Base-by-base conservation (phyloP, 2,797 vertebrate genomes). In the Sphaeramia orbicularis region DNA sequence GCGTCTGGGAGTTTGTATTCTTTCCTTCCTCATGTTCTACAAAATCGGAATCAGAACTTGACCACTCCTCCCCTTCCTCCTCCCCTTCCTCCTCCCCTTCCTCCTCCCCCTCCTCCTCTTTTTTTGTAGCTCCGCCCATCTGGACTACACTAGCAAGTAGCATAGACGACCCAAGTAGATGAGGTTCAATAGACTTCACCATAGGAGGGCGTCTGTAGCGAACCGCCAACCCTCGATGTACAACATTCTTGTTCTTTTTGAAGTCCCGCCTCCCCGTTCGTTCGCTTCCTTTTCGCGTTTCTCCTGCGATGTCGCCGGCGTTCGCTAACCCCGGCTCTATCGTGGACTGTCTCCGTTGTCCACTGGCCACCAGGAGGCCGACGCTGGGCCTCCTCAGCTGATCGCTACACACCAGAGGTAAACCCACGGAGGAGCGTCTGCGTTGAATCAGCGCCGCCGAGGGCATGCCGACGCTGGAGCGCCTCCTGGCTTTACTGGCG, bases 401-500 rank as follows among this genome's bases (percentile, higher is more conserved):
- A 12, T 77, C 80, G 0, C 11, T 0, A 7, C 36, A 27, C 3
- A 68, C 63, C 1, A 61, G 66, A n/a, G 77, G 69, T 7, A 83
- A 42, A 10, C 81, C 85, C 0, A 75, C 3, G 0, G 84, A 87
- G 40, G 81, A 83, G 11, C 85, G 81, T 18, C 85, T 73, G 48
- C 74, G 81, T 36, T 86, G 79, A 0, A 75, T 57, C 37, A 98
- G 87, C 0, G 45, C 84, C 1, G 84, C 37, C 0, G 96, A 98
- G 1, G 97, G 94, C 71, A 95, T 88, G 2, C 96, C 96, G 0
- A 58, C 92, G 0, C 95, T 94, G 0, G 96, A 98, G 58, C 94
- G 94, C 1, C 95, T 94, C 43, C 95, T 89, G 6, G 93, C 96
- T 91, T 97, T 97, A 78, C 96, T 92, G 0, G 92, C 90, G 52